Evolutionary conservation across 2,888 invertebrate genomes (phyloP), one percentile per base, ranked within the genome.

Genomic region (Scaptomyza reducta): DNA sequence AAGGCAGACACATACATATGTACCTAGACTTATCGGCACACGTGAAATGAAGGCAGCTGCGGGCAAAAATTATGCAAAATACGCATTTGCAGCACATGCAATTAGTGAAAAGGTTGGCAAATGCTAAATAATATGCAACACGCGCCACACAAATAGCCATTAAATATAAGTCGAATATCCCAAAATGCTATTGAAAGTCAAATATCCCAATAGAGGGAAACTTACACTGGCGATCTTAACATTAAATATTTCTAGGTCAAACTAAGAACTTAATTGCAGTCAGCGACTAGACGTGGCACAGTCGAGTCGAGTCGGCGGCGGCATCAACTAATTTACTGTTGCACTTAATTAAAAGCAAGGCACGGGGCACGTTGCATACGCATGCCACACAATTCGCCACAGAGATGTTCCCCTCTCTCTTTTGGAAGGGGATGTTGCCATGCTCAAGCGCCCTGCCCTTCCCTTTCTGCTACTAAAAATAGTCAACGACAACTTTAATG

Each of bases 341-440:
- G 88, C 84, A 87, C 88, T 85, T 86, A 87, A 87, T 87, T 88
- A 88, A 88, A 89, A 73, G 6, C 62, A 67, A 77, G 75, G 66
- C 68, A 66, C 63, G 55, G 64, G 27, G 58, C 47, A 67, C 9
- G 40, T 40, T 18, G 42, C 54, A 60, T 60, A 82, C 71, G 75
- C 79, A 70, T 72, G 67, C 68, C 60, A 40, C 70, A 44, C 50
- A 35, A n/a, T 33, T 33, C 13, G 33, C 33, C 33, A 33, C 4
- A 13, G 31, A 33, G 31, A 33, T 33, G 3, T 11, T 33, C 33
- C 33, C 13, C 35, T 35, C 35, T n/a, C 11, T 33, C n/a, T 35
- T 6, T 1, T 35, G 35, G n/a, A 35, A 35, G n/a, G n/a, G 35
- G 2, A 35, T 6, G n/a, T 35, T 35, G n/a, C 9, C 14, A 7